phyloP scores from a whole-genome alignment of 30 jellyfish, hydroid and myxozoan species.

The Aurelia aurita complex sp. Pacific region DNA sequence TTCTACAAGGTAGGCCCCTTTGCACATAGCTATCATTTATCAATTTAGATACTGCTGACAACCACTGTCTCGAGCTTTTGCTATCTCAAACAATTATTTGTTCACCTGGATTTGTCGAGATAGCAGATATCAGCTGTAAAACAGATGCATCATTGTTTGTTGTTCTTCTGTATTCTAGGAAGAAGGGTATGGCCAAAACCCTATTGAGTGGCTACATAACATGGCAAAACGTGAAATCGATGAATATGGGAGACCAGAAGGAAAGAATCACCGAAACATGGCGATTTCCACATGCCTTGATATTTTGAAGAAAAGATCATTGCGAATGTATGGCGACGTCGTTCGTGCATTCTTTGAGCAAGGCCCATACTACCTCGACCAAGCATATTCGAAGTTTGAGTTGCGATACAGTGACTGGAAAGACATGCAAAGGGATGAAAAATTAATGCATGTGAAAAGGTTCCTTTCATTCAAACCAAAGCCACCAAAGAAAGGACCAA shows the following conservation, averaged over 20 bases:
- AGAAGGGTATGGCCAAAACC: background rate
- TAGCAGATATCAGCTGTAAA: no score
- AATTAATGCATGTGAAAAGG: background rate
- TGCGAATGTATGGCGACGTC: background rate
- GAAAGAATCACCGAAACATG: background rate
- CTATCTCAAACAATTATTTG: no score
- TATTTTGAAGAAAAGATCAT: background rate
- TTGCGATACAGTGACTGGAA: background rate
- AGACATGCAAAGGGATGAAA: background rate
- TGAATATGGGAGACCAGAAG: background rate
- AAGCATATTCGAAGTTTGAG: background rate
- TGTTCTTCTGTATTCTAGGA: no score
- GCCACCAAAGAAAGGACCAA: background rate
- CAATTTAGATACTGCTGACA: no score
- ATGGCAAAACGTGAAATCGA: background rate
- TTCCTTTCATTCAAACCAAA: conserved; percentile 1
- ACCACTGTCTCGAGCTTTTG: no score
- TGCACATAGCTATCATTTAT: no score
- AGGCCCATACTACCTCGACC: no score
- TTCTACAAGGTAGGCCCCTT: no score
- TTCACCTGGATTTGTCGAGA: no score
- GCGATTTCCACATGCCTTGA: background rate
- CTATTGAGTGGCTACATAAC: background rate
- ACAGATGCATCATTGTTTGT: no score
- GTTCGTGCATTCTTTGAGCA: background rate